Percentiles rank a stretch among this genome's conserved stretches.
phyloP scores from a whole-genome alignment of 1,140 invertebrate genomes.

The Drosophila teissieri region DNA sequence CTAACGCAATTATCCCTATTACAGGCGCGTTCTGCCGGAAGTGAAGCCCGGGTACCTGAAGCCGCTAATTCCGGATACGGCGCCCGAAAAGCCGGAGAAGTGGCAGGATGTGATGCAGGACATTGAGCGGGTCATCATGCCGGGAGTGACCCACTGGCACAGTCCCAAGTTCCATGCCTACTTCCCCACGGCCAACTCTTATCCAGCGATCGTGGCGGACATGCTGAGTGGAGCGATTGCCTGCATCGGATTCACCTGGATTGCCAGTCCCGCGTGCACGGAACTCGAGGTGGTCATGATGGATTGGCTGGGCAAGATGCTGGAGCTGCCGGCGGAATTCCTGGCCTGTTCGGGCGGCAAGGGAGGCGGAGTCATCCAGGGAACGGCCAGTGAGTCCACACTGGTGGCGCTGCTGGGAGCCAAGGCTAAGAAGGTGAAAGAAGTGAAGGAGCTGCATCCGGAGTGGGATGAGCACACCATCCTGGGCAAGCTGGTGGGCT shows the following conservation, averaged over 20 bases:
- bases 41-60: constrained; percentile 94
- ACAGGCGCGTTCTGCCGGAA: constrained; percentile 91
- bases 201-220: constrained; percentile 92
- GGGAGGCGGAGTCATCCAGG: constrained; percentile 97
- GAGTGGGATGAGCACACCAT: constrained; percentile 93
- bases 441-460: constrained; percentile 89
- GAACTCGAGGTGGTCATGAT: constrained; percentile 98
- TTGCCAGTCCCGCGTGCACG: constrained; percentile 97
- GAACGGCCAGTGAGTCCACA: constrained; percentile 95
- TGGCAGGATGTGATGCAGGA: constrained; percentile 96
- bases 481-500: constrained; percentile 94
- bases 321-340: constrained; percentile 95
- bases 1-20: constrained; percentile 75
- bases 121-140: constrained; percentile 97
- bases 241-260: constrained; percentile 96
- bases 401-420: constrained; percentile 95
- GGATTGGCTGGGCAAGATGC: constrained; percentile 98
- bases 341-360: constrained; percentile 92
- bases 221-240: constrained; percentile 97
- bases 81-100: constrained; percentile 92
- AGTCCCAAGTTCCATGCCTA: constrained; percentile 99
- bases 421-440: constrained; percentile 90
- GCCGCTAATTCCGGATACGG: constrained; percentile 91
- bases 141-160: constrained; percentile 98
- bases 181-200: constrained; percentile 98